Base-by-base conservation (phyloP, 2,113 vertebrate genomes). In the Epinephelus fuscoguttatus region DNA sequence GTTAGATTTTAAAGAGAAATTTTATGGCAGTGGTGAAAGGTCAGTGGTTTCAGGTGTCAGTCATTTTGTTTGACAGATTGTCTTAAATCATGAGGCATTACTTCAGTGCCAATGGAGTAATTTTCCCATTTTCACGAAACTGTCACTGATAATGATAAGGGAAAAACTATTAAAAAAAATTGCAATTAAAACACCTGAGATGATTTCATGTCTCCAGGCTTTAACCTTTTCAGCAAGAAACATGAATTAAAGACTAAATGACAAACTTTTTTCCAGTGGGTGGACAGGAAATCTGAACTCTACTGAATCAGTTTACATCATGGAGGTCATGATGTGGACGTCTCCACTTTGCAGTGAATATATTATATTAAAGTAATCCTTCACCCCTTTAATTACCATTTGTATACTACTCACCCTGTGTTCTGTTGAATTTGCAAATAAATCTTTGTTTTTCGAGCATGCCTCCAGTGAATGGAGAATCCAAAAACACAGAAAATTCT, bases 271-370 rank as follows among this genome's bases (percentile, higher is more conserved):
- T 33, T 49, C 6, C 19, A 21, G 49, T 60, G 47, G 15, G 55
- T 21, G 30, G 33, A 30, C 7, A 21, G 21, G 45, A 80, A 77
- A 84, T 77, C 19, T 63, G 33, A 80, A 56, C 67, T 67, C 59
- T 12, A 15, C 50, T 47, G 17, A 57, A 1, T 49, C 21, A 25
- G 18, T 53, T 18, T 5, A 4, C 23, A 76, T 60, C 40, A 40
- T 57, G 17, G 15, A 61, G 23, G n/a, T 52, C 19, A 63, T 1
- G 37, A 19, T 18, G n/a, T 59, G 30, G 14, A 17, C 12, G 23
- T 33, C 67, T 56, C 40, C 25, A 56, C 45, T 47, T 17, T 30
- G 56, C 71, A 62, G 3, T 3, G n/a, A 70, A 47, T 42, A n/a
- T n/a, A n/a, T n/a, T n/a, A n/a, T n/a, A 63, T 69, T 70, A 53